phyloP scores from a whole-genome alignment of 2,797 vertebrate genomes.

The Tamandua tetradactyla region DNA sequence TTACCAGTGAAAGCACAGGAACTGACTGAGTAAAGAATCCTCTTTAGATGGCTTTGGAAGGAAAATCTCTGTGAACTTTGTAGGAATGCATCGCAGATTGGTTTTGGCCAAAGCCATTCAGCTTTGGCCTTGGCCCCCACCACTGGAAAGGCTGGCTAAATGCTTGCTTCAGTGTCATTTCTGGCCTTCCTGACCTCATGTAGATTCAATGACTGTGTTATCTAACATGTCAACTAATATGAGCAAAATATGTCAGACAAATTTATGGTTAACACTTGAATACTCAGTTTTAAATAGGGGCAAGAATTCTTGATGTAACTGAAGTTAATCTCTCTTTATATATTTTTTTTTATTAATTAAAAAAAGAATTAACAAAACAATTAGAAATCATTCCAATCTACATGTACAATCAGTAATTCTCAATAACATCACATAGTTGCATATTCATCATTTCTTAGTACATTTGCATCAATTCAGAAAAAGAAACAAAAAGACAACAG shows the following conservation, averaged over 20 bases:
- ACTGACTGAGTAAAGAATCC: not conserved
- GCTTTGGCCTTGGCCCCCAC: not conserved
- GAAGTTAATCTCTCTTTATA: not conserved
- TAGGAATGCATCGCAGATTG: not conserved
- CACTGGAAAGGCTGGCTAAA: not conserved
- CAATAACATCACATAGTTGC: too few species aligned
- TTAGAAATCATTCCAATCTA: too few species aligned
- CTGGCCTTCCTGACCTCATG: not conserved
- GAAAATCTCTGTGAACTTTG: not conserved
- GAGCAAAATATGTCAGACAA: not conserved
- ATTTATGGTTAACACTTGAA: not conserved
- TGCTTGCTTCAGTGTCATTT: not conserved
- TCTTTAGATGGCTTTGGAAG: not conserved
- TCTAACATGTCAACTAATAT: not conserved
- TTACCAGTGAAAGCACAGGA: not conserved
- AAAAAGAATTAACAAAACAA: too few species aligned
- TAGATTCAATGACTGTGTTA: not conserved
- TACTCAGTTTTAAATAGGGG: constrained; percentile 17
- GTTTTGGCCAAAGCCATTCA: not conserved
- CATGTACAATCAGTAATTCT: too few species aligned
- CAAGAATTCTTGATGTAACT: not conserved
- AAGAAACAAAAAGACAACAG: too few species aligned
- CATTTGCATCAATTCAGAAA: too few species aligned
- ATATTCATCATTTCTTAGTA: too few species aligned
- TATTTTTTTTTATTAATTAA: too few species aligned